These are phyloP conservation scores for Erithacus rubecula DNA, from an alignment of 2,797 vertebrate genomes.

Conservation along the genomic window DNA sequence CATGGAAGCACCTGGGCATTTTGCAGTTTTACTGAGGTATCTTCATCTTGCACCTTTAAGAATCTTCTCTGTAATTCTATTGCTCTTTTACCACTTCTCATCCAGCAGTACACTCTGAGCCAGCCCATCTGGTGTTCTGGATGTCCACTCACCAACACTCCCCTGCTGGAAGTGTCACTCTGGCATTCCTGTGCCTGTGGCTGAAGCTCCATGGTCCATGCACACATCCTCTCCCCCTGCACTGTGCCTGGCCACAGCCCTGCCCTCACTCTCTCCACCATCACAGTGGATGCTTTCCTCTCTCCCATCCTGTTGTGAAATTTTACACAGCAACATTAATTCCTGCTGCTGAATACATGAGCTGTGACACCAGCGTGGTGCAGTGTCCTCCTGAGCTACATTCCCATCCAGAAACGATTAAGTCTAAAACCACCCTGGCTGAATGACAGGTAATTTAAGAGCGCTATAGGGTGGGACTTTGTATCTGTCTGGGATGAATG, in stretches of 20 bases:
- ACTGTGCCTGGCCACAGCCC: no score
- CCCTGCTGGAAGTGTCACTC: not conserved
- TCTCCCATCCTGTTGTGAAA: not conserved
- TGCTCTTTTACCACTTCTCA: not conserved
- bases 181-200: not conserved
- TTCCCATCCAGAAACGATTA: conserved; percentile 58
- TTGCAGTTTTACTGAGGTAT: not conserved
- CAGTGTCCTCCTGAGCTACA: conserved; percentile 39
- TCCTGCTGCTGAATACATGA: conserved; percentile 45
- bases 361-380: conserved; percentile 36
- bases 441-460: conserved; percentile 70
- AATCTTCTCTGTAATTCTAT: not conserved
- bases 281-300: not conserved
- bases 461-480: conserved; percentile 14
- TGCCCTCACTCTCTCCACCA: not conserved
- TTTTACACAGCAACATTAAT: conserved; percentile 55
- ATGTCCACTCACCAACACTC: not conserved
- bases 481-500: not conserved
- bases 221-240: rapidly evolving
- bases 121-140: not conserved
- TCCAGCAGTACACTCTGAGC: not conserved
- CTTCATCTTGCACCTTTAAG: not conserved
- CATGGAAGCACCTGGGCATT: not conserved
- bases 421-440: conserved; percentile 35
- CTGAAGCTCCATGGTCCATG: rapidly evolving